Conservation (phyloP, 2,797 vertebrate species). For the Micropoecilia bifurca region DNA sequence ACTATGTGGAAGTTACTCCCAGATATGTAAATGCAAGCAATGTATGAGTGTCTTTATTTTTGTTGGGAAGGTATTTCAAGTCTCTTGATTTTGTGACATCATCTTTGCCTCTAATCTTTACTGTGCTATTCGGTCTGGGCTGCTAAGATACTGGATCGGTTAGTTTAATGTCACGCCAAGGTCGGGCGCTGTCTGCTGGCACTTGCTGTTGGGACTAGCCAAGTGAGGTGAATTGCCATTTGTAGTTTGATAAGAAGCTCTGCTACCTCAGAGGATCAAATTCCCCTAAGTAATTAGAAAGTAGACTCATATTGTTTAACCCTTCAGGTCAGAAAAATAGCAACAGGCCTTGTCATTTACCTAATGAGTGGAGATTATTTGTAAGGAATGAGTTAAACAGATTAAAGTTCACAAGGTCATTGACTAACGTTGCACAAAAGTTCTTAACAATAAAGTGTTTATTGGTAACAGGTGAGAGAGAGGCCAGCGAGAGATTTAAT, state of each 20-base stretch:
- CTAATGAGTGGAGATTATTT: not conserved
- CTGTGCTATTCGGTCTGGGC: slow-evolving; percentile 59
- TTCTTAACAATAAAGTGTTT: slow-evolving; percentile 58
- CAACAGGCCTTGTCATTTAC: not conserved
- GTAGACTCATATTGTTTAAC: slow-evolving; percentile 33
- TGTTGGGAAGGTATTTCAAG: slow-evolving; percentile 54
- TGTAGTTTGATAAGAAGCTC: slow-evolving; percentile 29
- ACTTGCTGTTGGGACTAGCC: slow-evolving; percentile 52
- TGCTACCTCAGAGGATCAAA: slow-evolving; percentile 30
- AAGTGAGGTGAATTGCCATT: slow-evolving; percentile 37
- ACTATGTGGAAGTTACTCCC: not conserved
- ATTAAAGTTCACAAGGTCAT: slow-evolving; percentile 7
- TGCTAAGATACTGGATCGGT: slow-evolving; percentile 36
- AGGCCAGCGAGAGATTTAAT: slow-evolving; percentile 63
- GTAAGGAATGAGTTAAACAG: not conserved
- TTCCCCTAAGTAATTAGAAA: slow-evolving; percentile 43
- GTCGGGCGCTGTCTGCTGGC: slow-evolving; percentile 55
- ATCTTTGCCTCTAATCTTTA: slow-evolving; percentile 54
- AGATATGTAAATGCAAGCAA: not conserved
- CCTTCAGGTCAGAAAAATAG: slow-evolving; percentile 25
- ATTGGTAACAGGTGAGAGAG: slow-evolving; percentile 71
- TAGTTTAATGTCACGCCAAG: slow-evolving; percentile 48
- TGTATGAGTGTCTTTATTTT: slow-evolving; percentile 44
- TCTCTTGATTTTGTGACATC: slow-evolving; percentile 60
- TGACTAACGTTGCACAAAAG: slow-evolving; percentile 27